A percentile compares a stretch with the other conserved stretches of the same genome.
These are phyloP conservation scores for Alcis repandata DNA, from an alignment of 2,888 invertebrate genomes.

Conservation along the genomic window DNA sequence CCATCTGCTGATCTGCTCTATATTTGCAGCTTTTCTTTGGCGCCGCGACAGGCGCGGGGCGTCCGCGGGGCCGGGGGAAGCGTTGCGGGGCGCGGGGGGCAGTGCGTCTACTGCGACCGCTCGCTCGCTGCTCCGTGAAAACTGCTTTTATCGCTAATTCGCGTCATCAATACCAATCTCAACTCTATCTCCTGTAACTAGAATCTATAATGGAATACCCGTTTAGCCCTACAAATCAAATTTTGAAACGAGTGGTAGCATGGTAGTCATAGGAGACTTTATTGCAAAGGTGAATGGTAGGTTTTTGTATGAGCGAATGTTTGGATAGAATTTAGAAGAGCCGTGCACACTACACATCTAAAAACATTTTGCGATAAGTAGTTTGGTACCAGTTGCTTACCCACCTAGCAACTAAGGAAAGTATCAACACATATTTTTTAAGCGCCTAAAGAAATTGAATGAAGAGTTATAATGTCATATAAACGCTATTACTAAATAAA, in stretches of 20 bases:
- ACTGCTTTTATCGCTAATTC: slow-evolving; percentile 73
- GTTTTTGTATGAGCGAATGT: not conserved
- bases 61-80: slow-evolving; percentile 55
- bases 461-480: no score
- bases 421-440: no score
- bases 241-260: slow-evolving; percentile 15
- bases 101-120: slow-evolving; percentile 82
- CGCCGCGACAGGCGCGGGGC: slow-evolving; percentile 80
- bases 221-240: slow-evolving; percentile 23
- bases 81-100: slow-evolving; percentile 64
- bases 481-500: no score
- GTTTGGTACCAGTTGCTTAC: not conserved
- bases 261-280: not conserved
- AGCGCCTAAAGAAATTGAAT: no score
- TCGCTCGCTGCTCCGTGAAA: slow-evolving; percentile 74
- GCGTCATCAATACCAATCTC: slow-evolving; percentile 49
- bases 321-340: slow-evolving; percentile 11
- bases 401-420: not conserved
- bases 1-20: not conserved
- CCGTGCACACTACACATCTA: not conserved
- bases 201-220: slow-evolving; percentile 34
- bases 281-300: not conserved
- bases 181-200: not conserved
- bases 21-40: slow-evolving; percentile 59
- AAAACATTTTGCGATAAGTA: slow-evolving; percentile 24